Conservation (phyloP, 2,888 invertebrate genomes). For the Melanchra persicariae region DNA sequence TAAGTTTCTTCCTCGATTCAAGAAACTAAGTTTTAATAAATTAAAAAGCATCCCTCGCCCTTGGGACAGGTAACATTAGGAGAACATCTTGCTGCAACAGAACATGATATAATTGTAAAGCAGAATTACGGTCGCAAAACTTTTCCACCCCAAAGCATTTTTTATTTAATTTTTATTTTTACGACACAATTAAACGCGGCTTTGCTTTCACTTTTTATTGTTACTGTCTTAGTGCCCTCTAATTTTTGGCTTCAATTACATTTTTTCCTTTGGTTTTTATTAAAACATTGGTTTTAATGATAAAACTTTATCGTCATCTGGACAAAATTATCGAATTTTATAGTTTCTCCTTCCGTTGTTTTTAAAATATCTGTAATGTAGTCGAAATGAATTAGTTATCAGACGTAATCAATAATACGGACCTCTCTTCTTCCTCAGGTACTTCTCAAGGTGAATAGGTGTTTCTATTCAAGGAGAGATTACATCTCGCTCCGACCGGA, state of each 20-base stretch:
- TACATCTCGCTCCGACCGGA: conserved; percentile 87
- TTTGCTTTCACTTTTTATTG: conserved; percentile 90
- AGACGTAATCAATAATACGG: conserved; percentile 82
- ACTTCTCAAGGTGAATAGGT: conserved; percentile 91
- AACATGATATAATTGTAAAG: conserved; percentile 86
- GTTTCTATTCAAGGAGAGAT: conserved; percentile 88
- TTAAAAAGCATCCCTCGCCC: conserved; percentile 71
- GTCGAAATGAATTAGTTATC: conserved; percentile 57
- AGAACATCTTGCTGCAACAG: conserved; percentile 75
- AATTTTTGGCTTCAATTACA: conserved; percentile 90
- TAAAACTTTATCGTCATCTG: conserved; percentile 70
- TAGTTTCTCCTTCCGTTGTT: conserved; percentile 46
- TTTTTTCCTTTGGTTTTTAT: conserved; percentile 86
- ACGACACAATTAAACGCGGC: conserved; percentile 90
- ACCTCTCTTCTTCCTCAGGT: conserved; percentile 90
- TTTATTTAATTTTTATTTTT: conserved; percentile 91
- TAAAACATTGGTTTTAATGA: conserved; percentile 88
- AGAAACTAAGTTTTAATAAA: conserved; percentile 59
- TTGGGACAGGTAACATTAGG: conserved; percentile 83
- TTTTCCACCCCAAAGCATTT: conserved; percentile 88
- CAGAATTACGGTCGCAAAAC: conserved; percentile 85
- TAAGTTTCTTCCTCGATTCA: conserved; percentile 53
- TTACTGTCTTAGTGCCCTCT: conserved; percentile 89
- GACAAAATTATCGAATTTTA: conserved; percentile 62
- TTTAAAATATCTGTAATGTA: conserved; percentile 57